A percentile compares a stretch with the other conserved stretches of the same genome.
These are phyloP conservation scores for Gordius sp. DNA, from an alignment of 2,888 invertebrate species.

Conservation along the genomic window DNA sequence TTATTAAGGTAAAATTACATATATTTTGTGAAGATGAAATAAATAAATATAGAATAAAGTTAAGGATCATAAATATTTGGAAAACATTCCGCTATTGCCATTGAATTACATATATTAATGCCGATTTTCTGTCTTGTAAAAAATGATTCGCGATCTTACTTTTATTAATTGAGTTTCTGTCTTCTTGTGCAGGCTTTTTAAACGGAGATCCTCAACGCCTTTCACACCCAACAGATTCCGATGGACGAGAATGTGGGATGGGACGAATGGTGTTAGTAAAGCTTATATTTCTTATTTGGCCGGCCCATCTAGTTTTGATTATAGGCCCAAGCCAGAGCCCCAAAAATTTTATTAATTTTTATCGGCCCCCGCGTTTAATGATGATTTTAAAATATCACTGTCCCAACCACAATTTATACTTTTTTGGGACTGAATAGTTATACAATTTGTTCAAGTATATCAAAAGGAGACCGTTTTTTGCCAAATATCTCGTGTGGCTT, in stretches of 20 bases:
- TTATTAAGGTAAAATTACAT: not conserved
- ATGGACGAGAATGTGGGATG: constrained; percentile 10
- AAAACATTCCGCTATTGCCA: no score
- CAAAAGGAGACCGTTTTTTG: no score
- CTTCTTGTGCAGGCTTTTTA: constrained; percentile 20
- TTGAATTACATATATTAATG: not conserved
- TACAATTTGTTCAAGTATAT: not conserved
- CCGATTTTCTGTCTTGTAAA: constrained; percentile 16
- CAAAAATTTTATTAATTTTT: no score
- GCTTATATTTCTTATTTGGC: no score
- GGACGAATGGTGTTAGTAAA: not conserved
- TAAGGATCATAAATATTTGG: no score
- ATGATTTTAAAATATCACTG: no score
- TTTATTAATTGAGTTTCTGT: not conserved
- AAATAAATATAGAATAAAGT: no score
- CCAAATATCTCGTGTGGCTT: no score
- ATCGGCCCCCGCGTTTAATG: no score
- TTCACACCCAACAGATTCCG: constrained; percentile 21
- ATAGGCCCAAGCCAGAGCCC: no score
- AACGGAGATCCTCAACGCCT: constrained; percentile 25
- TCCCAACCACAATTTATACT: no score
- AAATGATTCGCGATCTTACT: not conserved
- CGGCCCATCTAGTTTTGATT: not conserved
- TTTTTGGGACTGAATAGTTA: not conserved
- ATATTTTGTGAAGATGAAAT: no score